Evolutionary conservation across 64 coral and sea anemone genomes (phyloP).

Genomic region (Dendrophyllia cribrosa): DNA sequence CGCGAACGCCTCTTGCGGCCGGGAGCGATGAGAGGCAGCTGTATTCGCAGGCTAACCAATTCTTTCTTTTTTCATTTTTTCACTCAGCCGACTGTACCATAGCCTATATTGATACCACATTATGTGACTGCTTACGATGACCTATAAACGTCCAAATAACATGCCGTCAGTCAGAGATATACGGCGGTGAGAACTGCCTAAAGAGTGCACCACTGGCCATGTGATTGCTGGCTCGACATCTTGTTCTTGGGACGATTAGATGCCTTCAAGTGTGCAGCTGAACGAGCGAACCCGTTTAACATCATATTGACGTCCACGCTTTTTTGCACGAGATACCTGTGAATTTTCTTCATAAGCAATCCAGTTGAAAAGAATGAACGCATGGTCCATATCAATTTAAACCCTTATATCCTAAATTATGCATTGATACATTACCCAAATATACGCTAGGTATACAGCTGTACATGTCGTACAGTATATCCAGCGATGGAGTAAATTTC

Average conservation of each 20-base stretch:
- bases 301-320: background rate
- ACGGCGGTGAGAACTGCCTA: constrained; percentile 50
- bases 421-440: no score
- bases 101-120: constrained; percentile 35
- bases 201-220: constrained; percentile 48
- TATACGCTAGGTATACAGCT: no score
- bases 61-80: background rate
- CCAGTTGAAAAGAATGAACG: no score
- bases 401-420: no score
- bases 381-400: no score
- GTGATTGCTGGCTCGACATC: constrained; percentile 39
- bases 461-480: no score
- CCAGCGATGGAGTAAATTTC: no score
- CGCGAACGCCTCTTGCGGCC: no score
- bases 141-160: constrained; percentile 51
- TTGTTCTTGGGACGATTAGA: constrained; percentile 77
- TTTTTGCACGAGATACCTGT: background rate
- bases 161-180: constrained; percentile 59
- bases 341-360: constrained; percentile 1
- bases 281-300: background rate
- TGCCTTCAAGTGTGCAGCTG: constrained; percentile 45
- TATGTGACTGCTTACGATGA: constrained; percentile 50
- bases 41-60: no score
- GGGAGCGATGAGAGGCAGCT: no score
- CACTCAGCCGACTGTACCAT: constrained; percentile 62